Conservation (phyloP, 2,113 vertebrate species). For the Amia ocellicauda region DNA sequence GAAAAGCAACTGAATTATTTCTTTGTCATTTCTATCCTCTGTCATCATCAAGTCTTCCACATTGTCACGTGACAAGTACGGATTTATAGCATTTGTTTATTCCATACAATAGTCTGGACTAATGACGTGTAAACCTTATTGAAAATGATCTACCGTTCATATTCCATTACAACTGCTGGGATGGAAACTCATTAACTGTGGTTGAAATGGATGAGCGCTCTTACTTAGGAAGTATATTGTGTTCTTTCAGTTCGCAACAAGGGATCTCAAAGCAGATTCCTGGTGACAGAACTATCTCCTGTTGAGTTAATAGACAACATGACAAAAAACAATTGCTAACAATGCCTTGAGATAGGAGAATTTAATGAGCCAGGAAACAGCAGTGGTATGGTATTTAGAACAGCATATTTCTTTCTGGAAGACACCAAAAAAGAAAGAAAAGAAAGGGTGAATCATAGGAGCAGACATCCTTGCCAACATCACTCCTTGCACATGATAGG, state of each 20-base stretch:
- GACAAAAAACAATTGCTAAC: neutral
- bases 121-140: neutral
- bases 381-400: no score
- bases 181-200: neutral
- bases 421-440: no score
- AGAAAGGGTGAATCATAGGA: no score
- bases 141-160: neutral
- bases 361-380: no score
- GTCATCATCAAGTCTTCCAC: neutral
- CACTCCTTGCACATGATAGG: no score
- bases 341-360: no score
- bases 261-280: neutral
- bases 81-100: neutral
- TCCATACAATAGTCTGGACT: neutral
- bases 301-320: neutral
- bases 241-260: neutral
- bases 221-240: neutral
- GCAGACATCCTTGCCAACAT: no score
- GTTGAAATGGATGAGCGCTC: neutral
- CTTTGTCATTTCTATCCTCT: neutral
- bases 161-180: neutral
- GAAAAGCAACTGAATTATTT: neutral
- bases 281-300: neutral
- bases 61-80: neutral
- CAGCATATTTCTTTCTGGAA: no score